These are phyloP conservation scores for Drosophila meridionalis DNA, from an alignment of 2,888 invertebrate species.

Conservation along the genomic window DNA sequence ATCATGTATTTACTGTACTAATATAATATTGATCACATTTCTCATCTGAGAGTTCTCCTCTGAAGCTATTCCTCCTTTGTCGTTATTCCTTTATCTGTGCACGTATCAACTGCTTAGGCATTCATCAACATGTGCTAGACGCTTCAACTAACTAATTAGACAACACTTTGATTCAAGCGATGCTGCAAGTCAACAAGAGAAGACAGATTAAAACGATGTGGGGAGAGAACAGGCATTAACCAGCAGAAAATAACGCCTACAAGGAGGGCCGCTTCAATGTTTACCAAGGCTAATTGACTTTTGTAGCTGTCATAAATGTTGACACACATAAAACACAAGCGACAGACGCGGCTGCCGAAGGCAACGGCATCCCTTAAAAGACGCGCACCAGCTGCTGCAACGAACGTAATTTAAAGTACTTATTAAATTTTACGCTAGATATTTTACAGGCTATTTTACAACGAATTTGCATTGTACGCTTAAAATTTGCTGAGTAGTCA, in stretches of 20 bases:
- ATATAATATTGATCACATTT: background rate
- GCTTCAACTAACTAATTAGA: conserved; percentile 60
- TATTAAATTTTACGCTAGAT: conserved; percentile 60
- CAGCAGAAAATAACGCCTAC: background rate
- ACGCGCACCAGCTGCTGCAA: conserved; percentile 48
- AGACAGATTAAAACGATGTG: background rate
- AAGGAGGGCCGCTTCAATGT: conserved; percentile 9
- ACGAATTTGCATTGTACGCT: conserved; percentile 2
- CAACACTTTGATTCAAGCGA: conserved; percentile 30
- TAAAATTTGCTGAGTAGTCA: too few species aligned
- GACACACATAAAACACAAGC: conserved; percentile 53
- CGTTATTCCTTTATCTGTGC: background rate
- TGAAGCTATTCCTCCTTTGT: background rate
- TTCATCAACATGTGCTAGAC: conserved; percentile 47
- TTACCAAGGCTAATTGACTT: conserved; percentile 63
- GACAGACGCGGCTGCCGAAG: conserved; percentile 1
- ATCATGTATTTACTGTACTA: background rate
- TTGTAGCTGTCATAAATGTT: conserved; percentile 67
- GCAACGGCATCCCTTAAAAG: background rate
- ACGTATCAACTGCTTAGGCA: conserved; percentile 42
- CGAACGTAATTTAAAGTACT: conserved; percentile 41
- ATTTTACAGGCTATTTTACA: conserved; percentile 39
- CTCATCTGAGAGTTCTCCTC: background rate
- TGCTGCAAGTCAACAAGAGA: conserved; percentile 22
- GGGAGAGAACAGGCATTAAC: background rate